Evolutionary conservation across 2,888 invertebrate species (phyloP), one percentile per base, ranked within the genome.

Genomic region (Nomada goodeniana): DNA sequence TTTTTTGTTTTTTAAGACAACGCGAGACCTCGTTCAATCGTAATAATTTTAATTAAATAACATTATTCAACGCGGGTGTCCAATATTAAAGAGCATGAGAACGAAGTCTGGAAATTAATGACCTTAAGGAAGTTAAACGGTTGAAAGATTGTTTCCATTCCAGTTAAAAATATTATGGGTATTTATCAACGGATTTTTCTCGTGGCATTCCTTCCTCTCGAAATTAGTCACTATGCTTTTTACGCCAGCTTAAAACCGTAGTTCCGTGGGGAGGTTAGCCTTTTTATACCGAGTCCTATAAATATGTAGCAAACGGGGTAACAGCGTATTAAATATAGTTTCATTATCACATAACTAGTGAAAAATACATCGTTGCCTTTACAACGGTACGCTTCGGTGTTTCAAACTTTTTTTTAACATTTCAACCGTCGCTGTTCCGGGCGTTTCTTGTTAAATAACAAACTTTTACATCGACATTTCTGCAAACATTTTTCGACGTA

Each of bases 241-340:
- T 18, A 20, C 20, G 60, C 29, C 20, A 15, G n/a, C 50, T 70
- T 20, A 3, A 70, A 50, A 70, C 60, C 29, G 20, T 36, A 44
- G 69, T 57, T 47, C n/a, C 47, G 13, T 15, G 15, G 42, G n/a
- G 29, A 26, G 36, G 18, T 29, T 36, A 20, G 10, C 60, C 29
- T 71, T 71, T 50, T 36, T 50, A 60, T 50, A 36, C 36, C 47
- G 18, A 7, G 10, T 15, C 50, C 23, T 60, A 52, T 71, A 71
- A 71, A 71, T 71, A 61, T 20, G 50, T 52, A 52, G 50, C 13
- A 75, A 68, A 75, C 52, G 75, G 42, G 57, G 55, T 71, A 60
- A 60, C 60, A 36, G 18, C 20, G 60, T 60, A 71, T 71, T 61
- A 71, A 71, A 71, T 60, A 60, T 71, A 71, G 60, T 70, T 70